A percentile compares a stretch with the other conserved stretches of the same genome.
These are phyloP conservation scores for Bufotes viridis DNA, from an alignment of 2,797 vertebrate genomes.

Conservation along the genomic window DNA sequence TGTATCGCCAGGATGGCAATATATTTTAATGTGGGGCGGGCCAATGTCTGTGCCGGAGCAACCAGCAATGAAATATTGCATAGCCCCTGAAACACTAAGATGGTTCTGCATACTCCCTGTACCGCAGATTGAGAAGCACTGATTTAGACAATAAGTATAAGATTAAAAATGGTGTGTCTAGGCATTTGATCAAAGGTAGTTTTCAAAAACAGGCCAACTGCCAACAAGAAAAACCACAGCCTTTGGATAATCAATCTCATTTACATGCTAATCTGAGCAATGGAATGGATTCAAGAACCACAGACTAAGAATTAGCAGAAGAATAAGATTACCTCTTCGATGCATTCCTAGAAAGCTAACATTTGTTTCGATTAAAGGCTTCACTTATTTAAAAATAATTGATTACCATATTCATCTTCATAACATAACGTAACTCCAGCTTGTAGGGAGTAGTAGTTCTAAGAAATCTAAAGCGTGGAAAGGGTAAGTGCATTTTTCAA, in stretches of 20 bases:
- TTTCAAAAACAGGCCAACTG: constrained; percentile 9
- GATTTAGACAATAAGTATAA: not conserved
- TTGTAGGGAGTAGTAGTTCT: not conserved
- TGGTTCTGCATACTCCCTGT: too few species aligned
- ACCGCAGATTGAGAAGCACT: not conserved
- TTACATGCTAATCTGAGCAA: constrained; percentile 28
- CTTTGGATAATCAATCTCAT: constrained; percentile 45
- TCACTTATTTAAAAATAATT: not conserved
- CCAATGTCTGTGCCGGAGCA: too few species aligned
- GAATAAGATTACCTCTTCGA: constrained; percentile 23
- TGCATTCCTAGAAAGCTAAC: not conserved
- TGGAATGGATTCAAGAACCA: constrained; percentile 1
- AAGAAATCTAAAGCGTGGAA: not conserved
- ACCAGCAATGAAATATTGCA: too few species aligned
- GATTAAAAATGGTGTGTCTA: not conserved
- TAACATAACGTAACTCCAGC: not conserved
- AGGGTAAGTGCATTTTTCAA: too few species aligned
- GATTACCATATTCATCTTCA: not conserved
- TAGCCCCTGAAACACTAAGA: too few species aligned
- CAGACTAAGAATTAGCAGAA: constrained; percentile 15
- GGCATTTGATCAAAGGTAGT: constrained; percentile 16
- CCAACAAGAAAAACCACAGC: constrained; percentile 25
- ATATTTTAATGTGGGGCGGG: too few species aligned
- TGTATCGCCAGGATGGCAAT: too few species aligned
- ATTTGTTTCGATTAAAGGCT: not conserved